phyloP scores from a whole-genome alignment of 2,797 vertebrate genomes.

The Falco rusticolus region DNA sequence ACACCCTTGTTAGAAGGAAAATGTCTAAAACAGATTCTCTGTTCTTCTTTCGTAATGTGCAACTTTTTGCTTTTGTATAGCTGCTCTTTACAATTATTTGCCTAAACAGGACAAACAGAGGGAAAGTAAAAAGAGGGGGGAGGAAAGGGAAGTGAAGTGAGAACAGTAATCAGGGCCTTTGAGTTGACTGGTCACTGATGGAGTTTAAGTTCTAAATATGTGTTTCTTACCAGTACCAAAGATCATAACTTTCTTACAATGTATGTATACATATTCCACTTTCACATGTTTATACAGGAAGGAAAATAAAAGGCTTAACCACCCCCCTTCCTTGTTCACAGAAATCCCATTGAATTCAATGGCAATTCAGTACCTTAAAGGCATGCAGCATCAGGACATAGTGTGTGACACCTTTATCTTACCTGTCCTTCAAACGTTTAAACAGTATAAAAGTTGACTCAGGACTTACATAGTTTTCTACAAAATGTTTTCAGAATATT shows the following conservation, averaged over 20 bases:
- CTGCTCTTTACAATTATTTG: not conserved
- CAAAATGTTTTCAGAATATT: not conserved
- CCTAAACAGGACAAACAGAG: not conserved
- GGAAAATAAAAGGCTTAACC: not conserved
- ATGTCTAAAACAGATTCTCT: not conserved
- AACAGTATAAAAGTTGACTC: not conserved
- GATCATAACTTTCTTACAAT: not conserved
- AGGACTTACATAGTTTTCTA: not conserved
- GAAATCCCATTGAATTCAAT: not conserved
- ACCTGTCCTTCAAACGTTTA: not conserved
- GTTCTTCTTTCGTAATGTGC: not conserved
- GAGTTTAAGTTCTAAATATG: not conserved
- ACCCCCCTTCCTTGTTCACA: not conserved
- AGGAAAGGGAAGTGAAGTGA: fast-evolving
- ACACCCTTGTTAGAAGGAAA: not conserved
- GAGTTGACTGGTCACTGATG: not conserved
- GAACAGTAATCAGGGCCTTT: not conserved
- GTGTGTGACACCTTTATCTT: not conserved
- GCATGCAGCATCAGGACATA: fast-evolving
- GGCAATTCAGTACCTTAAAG: not conserved
- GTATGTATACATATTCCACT: not conserved
- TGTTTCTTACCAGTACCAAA: not conserved
- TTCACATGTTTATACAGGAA: not conserved
- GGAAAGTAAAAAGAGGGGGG: not conserved
- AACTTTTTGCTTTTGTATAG: not conserved